Evolutionary conservation across 2,888 invertebrate species (phyloP).

Genomic region (Pyrocoelia pectoralis): DNA sequence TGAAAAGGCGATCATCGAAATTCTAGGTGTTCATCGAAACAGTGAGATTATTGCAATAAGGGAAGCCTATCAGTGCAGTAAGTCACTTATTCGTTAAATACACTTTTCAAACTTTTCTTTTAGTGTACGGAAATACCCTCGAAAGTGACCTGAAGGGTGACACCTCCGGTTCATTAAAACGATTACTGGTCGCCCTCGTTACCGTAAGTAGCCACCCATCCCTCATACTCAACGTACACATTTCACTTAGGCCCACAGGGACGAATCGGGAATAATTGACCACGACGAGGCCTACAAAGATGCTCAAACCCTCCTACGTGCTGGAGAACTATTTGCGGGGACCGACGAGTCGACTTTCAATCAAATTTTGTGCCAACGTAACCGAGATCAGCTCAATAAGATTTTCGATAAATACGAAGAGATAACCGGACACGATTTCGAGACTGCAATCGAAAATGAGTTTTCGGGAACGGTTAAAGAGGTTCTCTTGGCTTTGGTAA

Average conservation of each 20-base stretch:
- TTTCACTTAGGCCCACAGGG: slow-evolving; percentile 72
- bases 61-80: slow-evolving; percentile 77
- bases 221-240: not conserved
- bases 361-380: slow-evolving; percentile 81
- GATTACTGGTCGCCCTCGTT: slow-evolving; percentile 84
- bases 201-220: slow-evolving; percentile 58
- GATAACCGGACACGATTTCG: slow-evolving; percentile 80
- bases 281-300: slow-evolving; percentile 78
- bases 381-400: slow-evolving; percentile 67
- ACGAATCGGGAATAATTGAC: slow-evolving; percentile 81
- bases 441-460: slow-evolving; percentile 80
- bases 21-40: slow-evolving; percentile 86
- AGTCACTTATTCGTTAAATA: slow-evolving; percentile 58
- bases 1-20: slow-evolving; percentile 84
- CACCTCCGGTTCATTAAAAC: slow-evolving; percentile 90
- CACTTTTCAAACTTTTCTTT: slow-evolving; percentile 42
- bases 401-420: slow-evolving; percentile 73
- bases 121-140: slow-evolving; percentile 81
- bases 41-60: slow-evolving; percentile 81
- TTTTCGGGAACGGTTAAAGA: slow-evolving; percentile 80
- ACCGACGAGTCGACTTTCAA: slow-evolving; percentile 91
- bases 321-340: slow-evolving; percentile 72
- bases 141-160: slow-evolving; percentile 87
- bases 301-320: slow-evolving; percentile 80
- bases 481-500: slow-evolving; percentile 80